These are phyloP conservation scores for Cydia splendana DNA, from an alignment of 1,140 invertebrate genomes.

Conservation along the genomic window DNA sequence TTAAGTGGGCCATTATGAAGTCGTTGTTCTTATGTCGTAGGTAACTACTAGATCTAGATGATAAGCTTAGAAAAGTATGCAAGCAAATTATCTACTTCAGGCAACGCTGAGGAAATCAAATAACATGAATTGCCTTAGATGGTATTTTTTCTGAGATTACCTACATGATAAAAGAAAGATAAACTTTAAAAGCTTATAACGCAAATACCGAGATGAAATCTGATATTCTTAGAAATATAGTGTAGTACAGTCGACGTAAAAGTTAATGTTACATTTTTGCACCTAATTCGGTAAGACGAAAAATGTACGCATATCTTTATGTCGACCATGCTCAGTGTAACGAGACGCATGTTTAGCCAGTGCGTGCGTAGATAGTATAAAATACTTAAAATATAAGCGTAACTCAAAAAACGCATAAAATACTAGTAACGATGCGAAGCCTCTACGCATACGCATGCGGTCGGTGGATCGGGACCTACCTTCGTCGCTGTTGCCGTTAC, in stretches of 20 bases:
- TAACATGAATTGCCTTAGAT: too few relatives aligned
- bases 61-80: background rate
- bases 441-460: constrained; percentile 72
- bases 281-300: constrained; percentile 26
- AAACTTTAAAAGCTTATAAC: too few relatives aligned
- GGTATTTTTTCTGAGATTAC: too few relatives aligned
- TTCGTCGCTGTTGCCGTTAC: constrained; percentile 79
- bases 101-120: too few relatives aligned
- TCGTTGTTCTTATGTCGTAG: background rate
- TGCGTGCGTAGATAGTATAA: constrained; percentile 46
- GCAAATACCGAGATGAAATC: too few relatives aligned
- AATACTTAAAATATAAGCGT: constrained; percentile 49
- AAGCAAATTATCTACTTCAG: too few relatives aligned
- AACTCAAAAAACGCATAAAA: constrained; percentile 45
- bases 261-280: constrained; percentile 34
- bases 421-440: constrained; percentile 47
- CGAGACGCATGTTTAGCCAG: constrained; percentile 44
- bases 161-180: too few relatives aligned
- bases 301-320: constrained; percentile 27
- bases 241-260: constrained; percentile 4
- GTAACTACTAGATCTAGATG: background rate
- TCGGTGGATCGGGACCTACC: constrained; percentile 72
- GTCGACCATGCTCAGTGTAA: constrained; percentile 33
- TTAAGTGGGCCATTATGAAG: background rate
- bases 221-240: background rate